phyloP scores from a whole-genome alignment of 2,888 invertebrate genomes.

The Thecocarcelia acutangulata region DNA sequence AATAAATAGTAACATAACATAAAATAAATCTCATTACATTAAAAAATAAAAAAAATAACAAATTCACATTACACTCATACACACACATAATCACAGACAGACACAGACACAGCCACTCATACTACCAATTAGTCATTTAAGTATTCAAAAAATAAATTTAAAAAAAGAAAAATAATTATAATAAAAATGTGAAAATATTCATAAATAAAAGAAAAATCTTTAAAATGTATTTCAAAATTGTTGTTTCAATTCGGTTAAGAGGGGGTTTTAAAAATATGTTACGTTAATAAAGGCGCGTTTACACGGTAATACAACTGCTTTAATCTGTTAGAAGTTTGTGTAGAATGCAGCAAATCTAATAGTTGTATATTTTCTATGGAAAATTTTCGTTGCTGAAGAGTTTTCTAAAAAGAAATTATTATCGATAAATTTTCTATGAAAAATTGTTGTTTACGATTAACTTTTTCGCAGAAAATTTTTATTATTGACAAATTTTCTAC shows the following conservation, averaged over 20 bases:
- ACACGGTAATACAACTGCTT: no score
- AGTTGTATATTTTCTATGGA: no score
- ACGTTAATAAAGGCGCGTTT: no score
- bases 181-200: slow-evolving; percentile 61
- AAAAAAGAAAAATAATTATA: slow-evolving; percentile 51
- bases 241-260: slow-evolving; percentile 15
- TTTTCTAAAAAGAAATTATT: no score
- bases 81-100: slow-evolving; percentile 6
- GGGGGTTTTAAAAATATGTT: no score
- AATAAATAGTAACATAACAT: slow-evolving; percentile 19
- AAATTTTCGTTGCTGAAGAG: no score
- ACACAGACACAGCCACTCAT: slow-evolving; percentile 17
- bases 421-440: no score
- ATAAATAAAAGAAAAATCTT: slow-evolving; percentile 70
- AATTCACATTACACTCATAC: slow-evolving; percentile 6
- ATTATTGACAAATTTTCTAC: no score
- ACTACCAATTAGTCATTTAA: slow-evolving; percentile 63
- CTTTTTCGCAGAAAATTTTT: no score
- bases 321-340: no score
- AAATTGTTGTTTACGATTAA: no score
- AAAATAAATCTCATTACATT: slow-evolving; percentile 37
- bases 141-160: slow-evolving; percentile 67
- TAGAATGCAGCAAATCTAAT: no score
- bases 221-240: slow-evolving; percentile 68
- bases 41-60: slow-evolving; percentile 23